Evolutionary conservation across 2,113 vertebrate genomes (phyloP).

Genomic region (Symphodus melops): DNA sequence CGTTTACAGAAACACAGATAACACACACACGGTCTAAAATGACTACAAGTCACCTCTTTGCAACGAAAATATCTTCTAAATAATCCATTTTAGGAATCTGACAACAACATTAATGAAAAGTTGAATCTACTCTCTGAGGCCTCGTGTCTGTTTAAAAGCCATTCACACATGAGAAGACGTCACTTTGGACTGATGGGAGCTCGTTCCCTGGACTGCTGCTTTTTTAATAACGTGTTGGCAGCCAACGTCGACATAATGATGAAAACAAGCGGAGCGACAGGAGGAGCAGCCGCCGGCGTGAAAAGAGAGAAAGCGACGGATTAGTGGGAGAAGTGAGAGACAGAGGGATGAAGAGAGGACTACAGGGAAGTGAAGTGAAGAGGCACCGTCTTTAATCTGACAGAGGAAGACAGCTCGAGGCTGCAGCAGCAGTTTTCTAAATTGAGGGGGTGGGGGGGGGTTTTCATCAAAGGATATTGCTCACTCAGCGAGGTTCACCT

Average conservation of each 20-base stretch:
- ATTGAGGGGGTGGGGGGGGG: no score
- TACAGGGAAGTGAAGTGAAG: slow-evolving; percentile 13
- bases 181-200: background rate
- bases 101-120: slow-evolving; percentile 11
- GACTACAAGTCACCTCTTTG: slow-evolving; percentile 9
- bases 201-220: slow-evolving; percentile 7
- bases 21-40: background rate
- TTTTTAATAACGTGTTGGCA: slow-evolving; percentile 10
- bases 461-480: slow-evolving; percentile 52
- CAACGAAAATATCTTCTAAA: slow-evolving; percentile 32
- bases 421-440: slow-evolving; percentile 22
- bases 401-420: slow-evolving; percentile 25
- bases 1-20: no score
- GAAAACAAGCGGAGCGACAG: slow-evolving; percentile 12
- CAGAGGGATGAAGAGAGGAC: slow-evolving; percentile 31
- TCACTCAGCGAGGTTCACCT: slow-evolving; percentile 27
- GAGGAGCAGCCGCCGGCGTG: slow-evolving; percentile 39
- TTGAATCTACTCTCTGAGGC: background rate
- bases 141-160: background rate
- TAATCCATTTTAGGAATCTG: slow-evolving; percentile 13
- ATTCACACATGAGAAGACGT: background rate
- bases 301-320: slow-evolving; percentile 45
- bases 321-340: slow-evolving; percentile 38
- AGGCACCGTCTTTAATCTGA: slow-evolving; percentile 41
- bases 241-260: background rate